These are phyloP conservation scores for Ivindomyrus marchei DNA, from an alignment of 2,113 vertebrate genomes.

Conservation along the genomic window DNA sequence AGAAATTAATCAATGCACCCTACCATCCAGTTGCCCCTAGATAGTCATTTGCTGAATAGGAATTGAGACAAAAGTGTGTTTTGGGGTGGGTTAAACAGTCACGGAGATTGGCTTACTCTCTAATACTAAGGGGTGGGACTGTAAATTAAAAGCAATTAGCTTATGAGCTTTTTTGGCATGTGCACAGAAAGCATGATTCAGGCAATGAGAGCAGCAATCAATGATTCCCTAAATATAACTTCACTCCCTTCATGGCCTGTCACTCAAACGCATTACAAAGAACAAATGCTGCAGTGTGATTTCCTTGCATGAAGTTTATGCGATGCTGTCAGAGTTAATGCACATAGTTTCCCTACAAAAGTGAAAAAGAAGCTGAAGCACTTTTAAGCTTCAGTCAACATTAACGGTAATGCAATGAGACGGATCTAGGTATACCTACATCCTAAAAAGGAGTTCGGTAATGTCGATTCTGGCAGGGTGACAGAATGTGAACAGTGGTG, in stretches of 20 bases:
- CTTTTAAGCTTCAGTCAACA: neutral
- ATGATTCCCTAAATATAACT: neutral
- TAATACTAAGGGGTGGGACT: neutral
- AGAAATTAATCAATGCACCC: neutral
- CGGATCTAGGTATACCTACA: neutral
- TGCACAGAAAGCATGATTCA: neutral
- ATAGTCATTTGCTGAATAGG: neutral
- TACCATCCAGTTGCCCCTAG: neutral
- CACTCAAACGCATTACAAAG: neutral
- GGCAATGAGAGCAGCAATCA: neutral
- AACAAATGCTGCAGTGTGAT: neutral
- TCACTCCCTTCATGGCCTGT: neutral
- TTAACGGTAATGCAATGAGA: neutral
- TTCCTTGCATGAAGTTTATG: neutral
- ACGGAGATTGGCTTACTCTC: neutral
- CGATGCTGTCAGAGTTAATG: neutral
- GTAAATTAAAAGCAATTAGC: neutral
- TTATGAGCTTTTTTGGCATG: neutral
- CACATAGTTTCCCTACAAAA: neutral
- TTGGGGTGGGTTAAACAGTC: neutral
- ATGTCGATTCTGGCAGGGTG: neutral
- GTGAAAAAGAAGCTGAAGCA: neutral
- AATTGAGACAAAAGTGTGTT: neutral
- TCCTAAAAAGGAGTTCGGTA: neutral
- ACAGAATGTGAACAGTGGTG: neutral